These are phyloP conservation scores for Oceanodroma tethys DNA, from an alignment of 2,113 vertebrate species.

Conservation along the genomic window DNA sequence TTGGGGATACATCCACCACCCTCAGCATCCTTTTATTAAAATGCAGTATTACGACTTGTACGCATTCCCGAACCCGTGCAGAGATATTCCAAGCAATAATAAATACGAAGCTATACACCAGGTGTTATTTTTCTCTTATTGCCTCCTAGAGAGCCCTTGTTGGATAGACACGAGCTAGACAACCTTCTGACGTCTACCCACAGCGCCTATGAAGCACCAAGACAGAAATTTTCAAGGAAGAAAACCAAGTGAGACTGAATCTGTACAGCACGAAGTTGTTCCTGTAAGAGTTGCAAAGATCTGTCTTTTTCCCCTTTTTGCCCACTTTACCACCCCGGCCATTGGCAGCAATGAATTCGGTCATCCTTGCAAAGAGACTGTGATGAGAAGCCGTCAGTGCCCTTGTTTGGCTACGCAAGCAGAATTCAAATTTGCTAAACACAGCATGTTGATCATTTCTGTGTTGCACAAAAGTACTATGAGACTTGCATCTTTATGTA, in stretches of 20 bases:
- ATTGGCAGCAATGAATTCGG: neutral
- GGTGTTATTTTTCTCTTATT: neutral
- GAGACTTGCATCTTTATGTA: neutral
- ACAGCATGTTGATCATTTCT: neutral
- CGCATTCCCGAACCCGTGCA: neutral
- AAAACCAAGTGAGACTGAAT: neutral
- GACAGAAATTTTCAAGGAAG: neutral
- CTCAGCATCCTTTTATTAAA: neutral
- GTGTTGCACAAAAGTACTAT: neutral
- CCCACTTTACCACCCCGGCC: neutral
- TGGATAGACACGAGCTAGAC: neutral
- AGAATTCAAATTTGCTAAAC: neutral
- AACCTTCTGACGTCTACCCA: neutral
- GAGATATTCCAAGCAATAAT: neutral
- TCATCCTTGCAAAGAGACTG: too few species aligned
- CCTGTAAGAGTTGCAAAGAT: neutral
- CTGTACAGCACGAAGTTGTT: neutral
- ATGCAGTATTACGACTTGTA: rapidly evolving
- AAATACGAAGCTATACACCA: rapidly evolving
- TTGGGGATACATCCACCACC: too few species aligned
- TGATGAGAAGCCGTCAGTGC: neutral
- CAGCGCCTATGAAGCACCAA: neutral
- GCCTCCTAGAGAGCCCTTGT: neutral
- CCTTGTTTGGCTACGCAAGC: neutral
- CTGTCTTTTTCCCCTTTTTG: neutral